Conservation (phyloP, 2,797 vertebrate species). For the Brachyalestes nurse region DNA sequence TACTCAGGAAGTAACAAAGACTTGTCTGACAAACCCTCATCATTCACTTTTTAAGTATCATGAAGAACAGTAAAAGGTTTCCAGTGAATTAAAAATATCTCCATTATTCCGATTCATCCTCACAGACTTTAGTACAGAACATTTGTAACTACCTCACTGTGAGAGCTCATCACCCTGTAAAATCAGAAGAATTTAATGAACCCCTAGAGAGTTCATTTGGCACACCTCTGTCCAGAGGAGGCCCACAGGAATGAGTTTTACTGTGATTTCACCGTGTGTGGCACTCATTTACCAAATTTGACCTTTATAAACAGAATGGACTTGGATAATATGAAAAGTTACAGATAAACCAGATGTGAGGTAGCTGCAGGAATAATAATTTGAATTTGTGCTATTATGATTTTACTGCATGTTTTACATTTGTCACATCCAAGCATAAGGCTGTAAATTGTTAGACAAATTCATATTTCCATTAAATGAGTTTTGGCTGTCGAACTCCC, state of each 20-base stretch:
- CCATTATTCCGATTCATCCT: neutral
- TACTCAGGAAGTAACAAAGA: neutral
- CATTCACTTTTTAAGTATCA: neutral
- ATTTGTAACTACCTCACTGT: neutral
- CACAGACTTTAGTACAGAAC: neutral
- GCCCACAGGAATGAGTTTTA: neutral
- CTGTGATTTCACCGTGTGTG: neutral
- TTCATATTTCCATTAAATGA: neutral
- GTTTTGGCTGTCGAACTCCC: neutral
- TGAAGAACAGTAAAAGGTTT: neutral
- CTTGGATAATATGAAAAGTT: neutral
- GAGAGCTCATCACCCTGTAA: neutral
- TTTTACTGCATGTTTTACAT: neutral
- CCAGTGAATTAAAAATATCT: neutral
- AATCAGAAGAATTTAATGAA: slow-evolving; percentile 1
- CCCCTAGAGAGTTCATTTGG: neutral
- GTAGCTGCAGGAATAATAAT: neutral
- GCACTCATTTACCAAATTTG: neutral
- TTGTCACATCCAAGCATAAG: neutral
- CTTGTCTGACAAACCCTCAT: neutral
- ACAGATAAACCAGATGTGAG: neutral
- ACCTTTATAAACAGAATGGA: neutral
- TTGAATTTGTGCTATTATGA: no score
- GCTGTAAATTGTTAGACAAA: neutral
- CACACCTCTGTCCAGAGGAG: neutral